Percentiles rank a stretch among this genome's conserved stretches.
Conservation (phyloP, 2,888 invertebrate species). For the Agrotis ipsilon region DNA sequence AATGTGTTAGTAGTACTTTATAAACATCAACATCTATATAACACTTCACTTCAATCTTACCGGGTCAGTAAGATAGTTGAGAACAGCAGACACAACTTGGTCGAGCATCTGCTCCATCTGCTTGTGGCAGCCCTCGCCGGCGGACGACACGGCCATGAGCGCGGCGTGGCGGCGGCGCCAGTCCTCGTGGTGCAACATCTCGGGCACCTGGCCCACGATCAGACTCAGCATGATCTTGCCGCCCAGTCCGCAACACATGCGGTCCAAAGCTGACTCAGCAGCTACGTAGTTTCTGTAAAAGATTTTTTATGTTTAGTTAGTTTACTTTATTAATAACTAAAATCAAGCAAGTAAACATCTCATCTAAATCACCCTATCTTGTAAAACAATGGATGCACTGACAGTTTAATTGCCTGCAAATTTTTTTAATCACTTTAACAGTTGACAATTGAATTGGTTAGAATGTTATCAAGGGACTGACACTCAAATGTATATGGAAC, state of each 20-base stretch:
- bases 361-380: neutral
- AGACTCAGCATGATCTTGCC: conserved; percentile 97
- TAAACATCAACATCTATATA: neutral
- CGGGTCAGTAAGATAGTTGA: conserved; percentile 96
- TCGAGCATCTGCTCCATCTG: conserved; percentile 99
- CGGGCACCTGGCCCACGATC: conserved; percentile 96
- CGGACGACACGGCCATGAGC: conserved; percentile 99
- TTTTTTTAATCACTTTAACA: no score
- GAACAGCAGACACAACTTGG: conserved; percentile 97
- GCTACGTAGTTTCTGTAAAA: conserved; percentile 96
- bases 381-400: no score
- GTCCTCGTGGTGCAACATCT: conserved; percentile 95
- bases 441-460: neutral
- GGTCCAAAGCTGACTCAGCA: conserved; percentile 98
- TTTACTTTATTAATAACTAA: neutral
- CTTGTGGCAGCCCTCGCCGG: conserved; percentile 99
- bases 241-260: conserved; percentile 99
- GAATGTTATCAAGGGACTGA: conserved; percentile 87
- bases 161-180: conserved; percentile 99
- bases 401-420: no score
- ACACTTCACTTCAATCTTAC: conserved; percentile 82
- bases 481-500: conserved; percentile 81
- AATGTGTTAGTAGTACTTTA: neutral
- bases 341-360: neutral
- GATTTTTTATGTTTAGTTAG: neutral